phyloP scores from a whole-genome alignment of 2,888 invertebrate genomes.

The Cenopis cana region DNA sequence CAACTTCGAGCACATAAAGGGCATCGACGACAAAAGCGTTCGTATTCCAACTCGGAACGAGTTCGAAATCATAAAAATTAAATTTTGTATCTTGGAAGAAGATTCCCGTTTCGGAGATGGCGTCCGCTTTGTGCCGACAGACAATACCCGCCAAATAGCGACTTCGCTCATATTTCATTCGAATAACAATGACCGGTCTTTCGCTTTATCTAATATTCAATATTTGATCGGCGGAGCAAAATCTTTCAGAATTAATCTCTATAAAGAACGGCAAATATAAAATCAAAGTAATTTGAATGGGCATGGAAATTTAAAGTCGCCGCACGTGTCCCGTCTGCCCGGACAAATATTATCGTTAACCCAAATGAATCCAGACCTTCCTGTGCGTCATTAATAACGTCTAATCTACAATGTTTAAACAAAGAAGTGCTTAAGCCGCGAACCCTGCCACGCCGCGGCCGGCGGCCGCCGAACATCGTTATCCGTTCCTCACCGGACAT shows the following conservation, averaged over 20 bases:
- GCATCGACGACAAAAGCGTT: slow-evolving; percentile 67
- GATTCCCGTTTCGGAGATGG: slow-evolving; percentile 58
- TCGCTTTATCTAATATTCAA: slow-evolving; percentile 70
- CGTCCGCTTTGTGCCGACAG: slow-evolving; percentile 67
- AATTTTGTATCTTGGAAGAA: slow-evolving; percentile 72
- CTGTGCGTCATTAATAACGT: slow-evolving; percentile 68
- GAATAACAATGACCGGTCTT: slow-evolving; percentile 71
- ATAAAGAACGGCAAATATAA: slow-evolving; percentile 20
- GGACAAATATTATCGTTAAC: slow-evolving; percentile 60
- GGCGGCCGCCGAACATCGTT: slow-evolving; percentile 58
- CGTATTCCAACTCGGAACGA: slow-evolving; percentile 62
- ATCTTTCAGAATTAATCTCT: slow-evolving; percentile 26
- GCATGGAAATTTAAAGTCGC: slow-evolving; percentile 12
- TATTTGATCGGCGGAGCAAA: slow-evolving; percentile 60
- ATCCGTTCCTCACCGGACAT: slow-evolving; percentile 68
- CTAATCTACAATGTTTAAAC: slow-evolving; percentile 66
- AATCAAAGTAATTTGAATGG: slow-evolving; percentile 22
- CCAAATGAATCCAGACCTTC: slow-evolving; percentile 62
- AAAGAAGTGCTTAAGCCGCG: slow-evolving; percentile 60
- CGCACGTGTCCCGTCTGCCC: slow-evolving; percentile 40
- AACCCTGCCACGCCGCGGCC: slow-evolving; percentile 49
- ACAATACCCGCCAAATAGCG: slow-evolving; percentile 69
- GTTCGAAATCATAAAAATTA: slow-evolving; percentile 75
- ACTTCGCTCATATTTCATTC: slow-evolving; percentile 76
- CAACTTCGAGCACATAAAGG: slow-evolving; percentile 71